phyloP scores from a whole-genome alignment of 64 coral and sea anemone genomes.

The Actinia tenebrosa region DNA sequence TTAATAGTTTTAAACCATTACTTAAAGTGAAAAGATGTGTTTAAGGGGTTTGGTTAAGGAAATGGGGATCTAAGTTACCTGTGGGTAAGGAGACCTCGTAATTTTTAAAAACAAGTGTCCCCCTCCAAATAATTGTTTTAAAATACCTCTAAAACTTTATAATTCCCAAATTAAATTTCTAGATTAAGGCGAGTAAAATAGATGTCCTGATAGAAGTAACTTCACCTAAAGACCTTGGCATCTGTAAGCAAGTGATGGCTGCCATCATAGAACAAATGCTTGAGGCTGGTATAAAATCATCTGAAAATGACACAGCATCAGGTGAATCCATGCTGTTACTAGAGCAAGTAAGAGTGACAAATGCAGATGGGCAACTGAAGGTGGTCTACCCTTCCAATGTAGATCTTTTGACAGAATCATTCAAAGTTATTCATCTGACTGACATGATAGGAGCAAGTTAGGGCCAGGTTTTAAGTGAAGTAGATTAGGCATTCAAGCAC shows the following conservation, averaged over 20 bases:
- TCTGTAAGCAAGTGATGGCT: constrained; percentile 87
- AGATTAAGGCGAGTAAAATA: constrained; percentile 63
- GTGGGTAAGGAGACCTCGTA: too few species aligned
- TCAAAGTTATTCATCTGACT: constrained; percentile 31
- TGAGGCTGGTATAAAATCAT: constrained; percentile 64
- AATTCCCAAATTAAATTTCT: background rate
- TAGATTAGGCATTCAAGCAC: too few species aligned
- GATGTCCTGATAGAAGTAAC: constrained; percentile 91
- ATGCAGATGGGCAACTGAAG: constrained; percentile 71
- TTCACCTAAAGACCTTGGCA: constrained; percentile 61
- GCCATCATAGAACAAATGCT: constrained; percentile 61
- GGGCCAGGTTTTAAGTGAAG: too few species aligned
- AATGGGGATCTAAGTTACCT: too few species aligned
- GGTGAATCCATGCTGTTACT: constrained; percentile 36
- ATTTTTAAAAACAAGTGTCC: too few species aligned
- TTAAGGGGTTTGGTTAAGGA: too few species aligned
- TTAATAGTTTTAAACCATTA: too few species aligned
- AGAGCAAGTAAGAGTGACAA: constrained; percentile 79
- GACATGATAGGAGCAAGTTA: background rate
- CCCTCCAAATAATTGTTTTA: too few species aligned
- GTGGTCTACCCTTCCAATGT: constrained; percentile 93
- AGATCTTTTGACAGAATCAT: constrained; percentile 60
- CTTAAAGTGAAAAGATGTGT: too few species aligned
- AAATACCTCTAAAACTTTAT: too few species aligned
- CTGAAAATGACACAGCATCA: background rate